Base-by-base conservation (phyloP, 2,113 vertebrate genomes). In the Syngnathus scovelli region DNA sequence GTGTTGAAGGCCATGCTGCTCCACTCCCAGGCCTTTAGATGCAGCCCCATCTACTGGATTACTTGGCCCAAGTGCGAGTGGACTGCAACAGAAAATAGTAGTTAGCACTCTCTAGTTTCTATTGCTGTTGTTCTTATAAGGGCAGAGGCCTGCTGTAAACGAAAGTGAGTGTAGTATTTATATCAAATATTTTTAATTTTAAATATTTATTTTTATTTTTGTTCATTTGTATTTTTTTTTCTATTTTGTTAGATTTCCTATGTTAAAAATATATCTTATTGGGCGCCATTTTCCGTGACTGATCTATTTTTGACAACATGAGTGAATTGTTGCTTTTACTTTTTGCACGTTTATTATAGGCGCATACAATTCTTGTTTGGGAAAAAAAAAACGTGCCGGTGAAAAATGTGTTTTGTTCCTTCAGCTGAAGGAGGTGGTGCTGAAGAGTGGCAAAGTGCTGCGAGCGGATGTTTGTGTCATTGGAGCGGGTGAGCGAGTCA, bases 371-470 rank as follows among this genome's bases (percentile, higher is more conserved):
- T 33, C 27, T 33, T 33, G 27, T 3, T 3, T 33, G 27, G 27
- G 3, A 33, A 33, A 13, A 23, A 56, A 58, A n/a, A n/a, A 58
- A 58, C 6, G 2, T 7, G 13, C 27, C 18, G 27, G 55, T 58
- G 27, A 41, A 44, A 6, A 44, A 6, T 43, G 39, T 7, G 39
- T 67, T 64, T 64, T 16, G 36, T 60, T 77, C 54, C 3, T 66
- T 64, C 87, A 99, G 97, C 90, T 99, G 71, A 98, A 98, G 85
- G 97, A 99, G 78, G 96, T 99, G 2, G 93, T 98, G n/a, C 87
- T 99, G 88, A 99, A 98, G 87, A 99, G 96, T 4, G 94, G 96
- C 54, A 99, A 98, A 74, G 92, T 99, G 2, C 90, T 99, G 59
- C 87, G 97, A 0, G 96, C 97, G 0, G 97, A 99, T 0, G 96